These are phyloP conservation scores for Rattus norvegicus DNA, from an alignment of 2,113 vertebrate genomes.

Conservation along the genomic window DNA sequence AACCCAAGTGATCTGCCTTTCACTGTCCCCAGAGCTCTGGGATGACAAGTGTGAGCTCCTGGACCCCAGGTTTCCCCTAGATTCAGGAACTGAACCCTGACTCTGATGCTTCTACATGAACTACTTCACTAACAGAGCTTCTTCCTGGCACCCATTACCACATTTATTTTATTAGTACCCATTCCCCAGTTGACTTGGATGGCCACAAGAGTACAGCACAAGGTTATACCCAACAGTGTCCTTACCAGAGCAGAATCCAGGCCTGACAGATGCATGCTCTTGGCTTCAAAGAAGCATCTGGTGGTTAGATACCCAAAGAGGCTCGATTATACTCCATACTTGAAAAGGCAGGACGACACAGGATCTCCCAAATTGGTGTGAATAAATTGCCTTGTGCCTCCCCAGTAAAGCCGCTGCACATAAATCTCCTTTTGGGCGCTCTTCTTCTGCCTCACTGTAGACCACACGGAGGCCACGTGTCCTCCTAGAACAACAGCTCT, in stretches of 20 bases:
- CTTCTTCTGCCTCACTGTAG: not conserved
- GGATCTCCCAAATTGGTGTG: rapidly evolving
- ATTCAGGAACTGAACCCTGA: not conserved
- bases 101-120: not conserved
- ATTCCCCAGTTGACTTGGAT: not conserved
- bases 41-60: not conserved
- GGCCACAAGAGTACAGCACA: not conserved
- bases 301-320: not conserved
- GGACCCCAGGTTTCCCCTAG: not conserved
- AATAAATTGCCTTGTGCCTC: not conserved
- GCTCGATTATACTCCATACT: not conserved
- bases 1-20: not conserved
- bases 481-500: not conserved
- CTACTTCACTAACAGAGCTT: not conserved
- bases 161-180: not conserved
- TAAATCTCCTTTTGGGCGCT: not conserved
- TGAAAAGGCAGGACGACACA: not conserved
- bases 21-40: not conserved
- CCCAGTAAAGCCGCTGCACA: not conserved
- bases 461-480: not conserved
- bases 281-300: not conserved
- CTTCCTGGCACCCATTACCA: not conserved
- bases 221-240: not conserved
- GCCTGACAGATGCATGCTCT: not conserved
- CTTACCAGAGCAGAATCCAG: not conserved